phyloP scores from a whole-genome alignment of 2,113 vertebrate species.

The Mesoclemmys tuberculata region DNA sequence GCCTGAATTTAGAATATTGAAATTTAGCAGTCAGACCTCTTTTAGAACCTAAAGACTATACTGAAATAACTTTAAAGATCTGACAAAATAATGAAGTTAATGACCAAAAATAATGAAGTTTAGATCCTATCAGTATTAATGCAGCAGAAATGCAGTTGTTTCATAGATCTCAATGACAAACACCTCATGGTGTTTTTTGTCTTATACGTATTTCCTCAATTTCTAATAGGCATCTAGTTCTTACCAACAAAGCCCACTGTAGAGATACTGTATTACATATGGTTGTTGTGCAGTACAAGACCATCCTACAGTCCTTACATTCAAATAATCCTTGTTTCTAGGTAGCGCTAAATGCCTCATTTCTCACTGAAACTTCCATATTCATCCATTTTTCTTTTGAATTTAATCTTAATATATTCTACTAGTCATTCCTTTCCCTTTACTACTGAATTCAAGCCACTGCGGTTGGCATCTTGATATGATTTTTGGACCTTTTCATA shows the following conservation, averaged over 20 bases:
- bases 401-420: background rate
- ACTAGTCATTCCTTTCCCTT: background rate
- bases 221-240: background rate
- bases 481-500: background rate
- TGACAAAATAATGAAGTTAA: background rate
- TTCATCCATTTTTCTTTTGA: background rate
- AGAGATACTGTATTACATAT: background rate
- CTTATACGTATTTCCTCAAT: background rate
- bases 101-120: background rate
- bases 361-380: background rate
- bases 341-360: background rate
- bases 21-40: background rate
- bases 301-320: background rate
- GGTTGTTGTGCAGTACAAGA: background rate
- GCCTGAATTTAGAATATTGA: background rate
- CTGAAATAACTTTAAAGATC: background rate
- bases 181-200: background rate
- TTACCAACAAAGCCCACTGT: background rate
- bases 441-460: background rate
- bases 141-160: background rate
- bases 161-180: background rate
- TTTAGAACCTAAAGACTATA: background rate
- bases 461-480: background rate
- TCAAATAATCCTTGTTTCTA: background rate
- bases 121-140: background rate